Base-by-base conservation (phyloP, 2,888 invertebrate species). In the Agonum fuliginosum region DNA sequence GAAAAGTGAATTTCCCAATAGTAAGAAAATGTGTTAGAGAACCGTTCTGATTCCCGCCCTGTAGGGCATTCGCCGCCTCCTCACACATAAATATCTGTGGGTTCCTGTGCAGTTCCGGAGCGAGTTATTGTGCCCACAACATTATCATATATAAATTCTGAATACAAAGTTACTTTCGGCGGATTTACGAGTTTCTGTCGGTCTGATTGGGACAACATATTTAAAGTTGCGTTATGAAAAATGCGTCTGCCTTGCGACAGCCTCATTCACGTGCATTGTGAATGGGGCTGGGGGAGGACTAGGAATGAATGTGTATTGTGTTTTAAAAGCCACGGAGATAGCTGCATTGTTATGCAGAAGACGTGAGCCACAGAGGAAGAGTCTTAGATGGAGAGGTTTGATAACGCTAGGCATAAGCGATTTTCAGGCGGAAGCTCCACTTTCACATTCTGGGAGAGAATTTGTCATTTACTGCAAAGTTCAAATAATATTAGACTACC, bases 151-250 rank as follows among this genome's bases (percentile, higher is more conserved):
- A 65, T 75, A 74, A 62, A 74, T 74, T 65, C 62, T 65, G 74
- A 74, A 46, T 75, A 67, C 67, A 75, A 46, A 67, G 34, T 67
- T 67, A 54, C 67, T 67, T 46, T 51, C 12, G 27, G 14, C 34
- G 48, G 43, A 75, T 75, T 75, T 75, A 75, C 34, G 65, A 46
- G 58, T 65, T 54, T 37, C 65, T 65, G 67, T 67, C 62, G 48
- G 30, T 75, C 67, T 75, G 75, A 75, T 75, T 75, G 75, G 67
- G 67, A 75, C 62, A 74, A 74, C 74, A 74, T 75, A 75, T 67
- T 75, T 75, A 48, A 67, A 67, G 27, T 34, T 19, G 37, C 41
- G 72, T 54, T 72, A 72, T 54, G 37, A 72, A 72, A 72, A 72
- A 72, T 70, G 70, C 27, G 70, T 46, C 46, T 46, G 20, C 51